A percentile compares a stretch with the other conserved stretches of the same genome.
Conservation (phyloP, 2,888 invertebrate genomes). For the Pterostichus niger region DNA sequence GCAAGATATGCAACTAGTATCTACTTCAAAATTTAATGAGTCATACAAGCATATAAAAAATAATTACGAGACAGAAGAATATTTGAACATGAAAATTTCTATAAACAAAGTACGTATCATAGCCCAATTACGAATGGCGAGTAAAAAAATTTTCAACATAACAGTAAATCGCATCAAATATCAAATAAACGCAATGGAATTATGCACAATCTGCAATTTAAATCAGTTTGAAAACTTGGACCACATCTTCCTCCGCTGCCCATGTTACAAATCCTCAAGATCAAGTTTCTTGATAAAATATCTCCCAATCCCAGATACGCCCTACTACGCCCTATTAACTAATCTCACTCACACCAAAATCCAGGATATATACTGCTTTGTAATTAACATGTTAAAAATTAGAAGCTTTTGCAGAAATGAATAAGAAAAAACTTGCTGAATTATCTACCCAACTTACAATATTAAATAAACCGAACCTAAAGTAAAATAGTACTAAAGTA, state of each 20-base stretch:
- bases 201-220: too few species aligned
- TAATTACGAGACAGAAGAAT: background rate
- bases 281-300: background rate
- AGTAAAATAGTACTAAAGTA: too few species aligned
- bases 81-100: background rate
- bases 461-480: background rate
- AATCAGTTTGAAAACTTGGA: too few species aligned
- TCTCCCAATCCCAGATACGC: background rate
- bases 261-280: background rate
- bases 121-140: background rate
- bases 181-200: too few species aligned
- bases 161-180: background rate
- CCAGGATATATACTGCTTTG: background rate
- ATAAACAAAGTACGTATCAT: conserved; percentile 19
- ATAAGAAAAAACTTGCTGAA: background rate
- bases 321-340: background rate
- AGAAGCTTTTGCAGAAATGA: background rate
- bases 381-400: background rate
- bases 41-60: background rate
- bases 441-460: background rate
- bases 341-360: background rate
- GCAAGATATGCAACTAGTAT: background rate
- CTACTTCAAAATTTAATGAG: conserved; percentile 7
- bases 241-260: too few species aligned
- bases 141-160: background rate